Evolutionary conservation across 2,113 vertebrate species (phyloP).

Genomic region (Sylvilagus bachmani): DNA sequence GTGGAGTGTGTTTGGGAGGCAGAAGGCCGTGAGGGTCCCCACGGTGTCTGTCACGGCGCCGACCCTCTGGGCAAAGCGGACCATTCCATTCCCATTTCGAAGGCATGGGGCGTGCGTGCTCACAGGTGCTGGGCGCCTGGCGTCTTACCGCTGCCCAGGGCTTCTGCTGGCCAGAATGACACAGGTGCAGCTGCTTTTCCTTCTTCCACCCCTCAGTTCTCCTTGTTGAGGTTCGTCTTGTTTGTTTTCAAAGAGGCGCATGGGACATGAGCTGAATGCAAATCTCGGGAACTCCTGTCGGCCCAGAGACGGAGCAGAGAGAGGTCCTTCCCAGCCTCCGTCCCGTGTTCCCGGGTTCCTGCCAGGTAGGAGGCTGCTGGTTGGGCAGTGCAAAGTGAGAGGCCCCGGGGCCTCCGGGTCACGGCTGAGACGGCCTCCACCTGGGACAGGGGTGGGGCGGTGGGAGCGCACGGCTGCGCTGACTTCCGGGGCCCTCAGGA

Average conservation of each 20-base stretch:
- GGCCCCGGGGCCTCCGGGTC: not conserved
- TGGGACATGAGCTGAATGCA: slow-evolving; percentile 40
- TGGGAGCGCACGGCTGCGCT: not conserved
- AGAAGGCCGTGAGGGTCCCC: not conserved
- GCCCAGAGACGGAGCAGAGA: not conserved
- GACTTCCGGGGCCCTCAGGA: not conserved
- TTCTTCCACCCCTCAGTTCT: not conserved
- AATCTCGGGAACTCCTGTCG: not conserved
- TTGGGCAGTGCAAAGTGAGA: not conserved
- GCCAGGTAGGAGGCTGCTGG: not conserved
- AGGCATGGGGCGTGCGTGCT: not conserved
- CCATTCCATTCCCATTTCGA: not conserved
- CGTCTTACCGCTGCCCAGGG: not conserved
- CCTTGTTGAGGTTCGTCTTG: slow-evolving; percentile 52
- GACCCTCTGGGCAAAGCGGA: not conserved
- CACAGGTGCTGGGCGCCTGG: not conserved
- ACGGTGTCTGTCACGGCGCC: not conserved
- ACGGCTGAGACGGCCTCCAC: not conserved
- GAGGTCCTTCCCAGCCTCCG: not conserved
- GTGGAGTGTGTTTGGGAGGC: not conserved
- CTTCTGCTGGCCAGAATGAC: not conserved
- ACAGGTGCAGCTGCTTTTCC: not conserved
- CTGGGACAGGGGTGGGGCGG: not conserved
- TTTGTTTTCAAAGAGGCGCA: slow-evolving; percentile 49
- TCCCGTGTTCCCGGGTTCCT: not conserved